phyloP scores from a whole-genome alignment of 2,888 invertebrate genomes.

The Xanthia togata region DNA sequence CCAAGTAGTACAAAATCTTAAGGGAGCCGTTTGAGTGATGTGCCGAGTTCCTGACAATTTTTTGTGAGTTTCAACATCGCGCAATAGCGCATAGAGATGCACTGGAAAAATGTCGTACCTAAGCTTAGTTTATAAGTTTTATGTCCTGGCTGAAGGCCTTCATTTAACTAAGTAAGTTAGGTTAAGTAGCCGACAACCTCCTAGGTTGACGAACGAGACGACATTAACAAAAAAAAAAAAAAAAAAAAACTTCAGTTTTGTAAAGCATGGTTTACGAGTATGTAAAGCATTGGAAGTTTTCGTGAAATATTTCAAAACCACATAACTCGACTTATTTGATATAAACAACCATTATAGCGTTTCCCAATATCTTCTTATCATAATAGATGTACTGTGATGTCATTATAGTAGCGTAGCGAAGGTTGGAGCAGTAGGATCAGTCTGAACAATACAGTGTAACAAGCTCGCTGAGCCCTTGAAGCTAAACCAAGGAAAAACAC shows the following conservation, averaged over 20 bases:
- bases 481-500: not conserved
- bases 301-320: not conserved
- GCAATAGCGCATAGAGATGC: too few species aligned
- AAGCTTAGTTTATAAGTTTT: too few species aligned
- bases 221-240: not conserved
- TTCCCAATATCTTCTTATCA: slow-evolving; percentile 19
- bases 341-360: not conserved
- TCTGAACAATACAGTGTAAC: not conserved
- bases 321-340: not conserved
- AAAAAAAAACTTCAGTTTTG: too few species aligned
- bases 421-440: not conserved
- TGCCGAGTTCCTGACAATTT: slow-evolving; percentile 13
- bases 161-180: too few species aligned
- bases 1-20: slow-evolving; percentile 43
- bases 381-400: slow-evolving; percentile 21
- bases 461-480: not conserved
- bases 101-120: not conserved
- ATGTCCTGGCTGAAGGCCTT: too few species aligned
- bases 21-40: slow-evolving; percentile 36
- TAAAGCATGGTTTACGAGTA: not conserved
- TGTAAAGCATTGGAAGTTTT: not conserved
- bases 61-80: not conserved
- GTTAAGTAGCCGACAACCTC: too few species aligned
- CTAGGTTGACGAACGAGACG: too few species aligned
- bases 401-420: not conserved